Percentiles rank a stretch among this genome's conserved stretches.
These are phyloP conservation scores for Dromius quadrimaculatus DNA, from an alignment of 2,888 invertebrate species.

Conservation along the genomic window DNA sequence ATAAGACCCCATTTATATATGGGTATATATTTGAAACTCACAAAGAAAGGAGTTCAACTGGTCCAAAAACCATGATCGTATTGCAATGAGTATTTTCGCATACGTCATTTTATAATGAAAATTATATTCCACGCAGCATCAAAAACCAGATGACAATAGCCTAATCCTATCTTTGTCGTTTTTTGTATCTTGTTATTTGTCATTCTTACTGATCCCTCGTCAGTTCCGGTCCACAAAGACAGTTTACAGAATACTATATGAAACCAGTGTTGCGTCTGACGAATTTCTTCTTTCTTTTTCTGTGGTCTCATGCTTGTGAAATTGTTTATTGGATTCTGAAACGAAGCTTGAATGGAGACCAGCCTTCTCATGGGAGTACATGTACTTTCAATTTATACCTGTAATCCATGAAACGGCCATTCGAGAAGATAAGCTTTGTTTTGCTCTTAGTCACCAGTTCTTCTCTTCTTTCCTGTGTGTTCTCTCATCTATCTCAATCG, in stretches of 20 bases:
- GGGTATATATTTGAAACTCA: constrained; percentile 47
- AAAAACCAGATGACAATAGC: constrained; percentile 14
- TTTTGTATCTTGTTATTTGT: constrained; percentile 17
- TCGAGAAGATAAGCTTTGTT: background rate
- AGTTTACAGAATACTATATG: constrained; percentile 27
- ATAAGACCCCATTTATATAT: constrained; percentile 51
- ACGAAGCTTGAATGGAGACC: constrained; percentile 6
- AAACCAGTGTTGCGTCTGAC: constrained; percentile 42
- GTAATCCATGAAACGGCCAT: background rate
- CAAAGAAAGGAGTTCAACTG: constrained; percentile 39
- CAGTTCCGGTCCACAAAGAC: constrained; percentile 38
- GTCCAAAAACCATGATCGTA: constrained; percentile 8
- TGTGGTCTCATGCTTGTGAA: constrained; percentile 10
- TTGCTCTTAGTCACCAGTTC: constrained; percentile 17
- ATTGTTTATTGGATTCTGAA: constrained; percentile 14
- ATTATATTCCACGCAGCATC: constrained; percentile 15
- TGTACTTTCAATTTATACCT: constrained; percentile 36
- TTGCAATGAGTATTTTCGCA: constrained; percentile 31
- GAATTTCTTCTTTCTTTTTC: constrained; percentile 30
- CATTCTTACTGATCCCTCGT: constrained; percentile 13
- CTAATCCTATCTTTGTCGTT: background rate
- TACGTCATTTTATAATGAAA: constrained; percentile 32
- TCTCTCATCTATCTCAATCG: constrained; percentile 47
- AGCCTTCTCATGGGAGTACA: constrained; percentile 17
- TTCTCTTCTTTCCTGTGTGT: constrained; percentile 18